These are phyloP conservation scores for Leiothrix lutea DNA, from an alignment of 2,113 vertebrate genomes.

Conservation along the genomic window DNA sequence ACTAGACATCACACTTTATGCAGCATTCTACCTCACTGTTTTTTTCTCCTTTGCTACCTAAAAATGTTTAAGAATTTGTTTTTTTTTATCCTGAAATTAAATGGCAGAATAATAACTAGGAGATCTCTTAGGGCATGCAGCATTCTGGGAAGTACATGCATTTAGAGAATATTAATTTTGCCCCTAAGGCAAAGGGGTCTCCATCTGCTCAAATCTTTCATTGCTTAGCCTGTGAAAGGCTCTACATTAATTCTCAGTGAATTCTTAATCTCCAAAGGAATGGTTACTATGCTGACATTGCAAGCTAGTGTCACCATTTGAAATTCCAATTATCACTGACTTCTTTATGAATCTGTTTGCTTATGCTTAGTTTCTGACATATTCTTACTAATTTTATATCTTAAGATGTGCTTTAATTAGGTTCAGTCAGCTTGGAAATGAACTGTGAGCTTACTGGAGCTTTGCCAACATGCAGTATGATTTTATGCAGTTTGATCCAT, in stretches of 20 bases:
- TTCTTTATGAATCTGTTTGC: neutral
- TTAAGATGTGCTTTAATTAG: neutral
- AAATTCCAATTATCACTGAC: neutral
- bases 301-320: neutral
- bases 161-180: constrained; percentile 29
- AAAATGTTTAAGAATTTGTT: neutral
- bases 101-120: neutral
- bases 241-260: neutral
- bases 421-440: neutral
- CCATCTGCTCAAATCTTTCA: neutral
- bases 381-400: neutral
- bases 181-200: neutral
- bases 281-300: neutral
- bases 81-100: neutral
- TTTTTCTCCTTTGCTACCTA: neutral
- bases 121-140: neutral
- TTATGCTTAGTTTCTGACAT: neutral
- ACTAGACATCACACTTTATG: neutral
- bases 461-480: neutral
- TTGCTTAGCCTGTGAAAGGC: neutral
- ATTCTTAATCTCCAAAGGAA: neutral
- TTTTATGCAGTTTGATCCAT: neutral
- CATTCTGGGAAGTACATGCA: neutral
- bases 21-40: neutral
- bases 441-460: neutral